Evolutionary conservation across 2,888 invertebrate genomes (phyloP).

Genomic region (Lasioglossum malachurum): DNA sequence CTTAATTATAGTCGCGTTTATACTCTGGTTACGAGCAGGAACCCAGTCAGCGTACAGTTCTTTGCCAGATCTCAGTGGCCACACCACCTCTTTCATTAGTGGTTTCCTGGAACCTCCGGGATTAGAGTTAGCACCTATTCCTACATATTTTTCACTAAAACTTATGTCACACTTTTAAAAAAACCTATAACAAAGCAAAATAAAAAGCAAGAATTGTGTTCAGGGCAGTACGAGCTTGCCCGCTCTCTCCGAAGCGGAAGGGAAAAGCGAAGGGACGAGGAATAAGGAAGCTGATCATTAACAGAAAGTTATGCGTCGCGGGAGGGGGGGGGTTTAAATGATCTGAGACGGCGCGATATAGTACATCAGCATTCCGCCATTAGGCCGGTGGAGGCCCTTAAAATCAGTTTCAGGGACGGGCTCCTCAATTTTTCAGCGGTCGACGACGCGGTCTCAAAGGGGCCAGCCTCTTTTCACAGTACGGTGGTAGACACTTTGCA

Average conservation of each 20-base stretch:
- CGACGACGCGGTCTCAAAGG: constrained; percentile 30
- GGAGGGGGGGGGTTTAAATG: not conserved
- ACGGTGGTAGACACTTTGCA: constrained; percentile 59
- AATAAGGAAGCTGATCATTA: not conserved
- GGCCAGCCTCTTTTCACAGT: constrained; percentile 52
- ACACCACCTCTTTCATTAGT: not conserved
- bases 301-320: not conserved
- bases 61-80: not conserved
- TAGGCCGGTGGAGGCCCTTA: constrained; percentile 33
- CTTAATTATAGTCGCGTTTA: not conserved
- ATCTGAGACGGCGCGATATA: not conserved
- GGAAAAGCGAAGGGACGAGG: not conserved
- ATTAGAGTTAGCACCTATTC: too few relatives aligned
- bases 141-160: too few relatives aligned
- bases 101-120: not conserved
- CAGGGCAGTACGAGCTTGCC: too few relatives aligned
- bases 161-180: too few relatives aligned
- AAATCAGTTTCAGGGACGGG: constrained; percentile 48
- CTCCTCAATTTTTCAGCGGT: constrained; percentile 63
- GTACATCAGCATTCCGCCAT: constrained; percentile 4
- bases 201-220: too few relatives aligned
- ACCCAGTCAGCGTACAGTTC: not conserved
- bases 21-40: not conserved
- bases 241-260: not conserved
- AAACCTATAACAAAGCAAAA: too few relatives aligned